Evolutionary conservation across 37 sponge, comb jelly and placozoan species (phyloP).

Genomic region (Dysidea cf. avara): DNA sequence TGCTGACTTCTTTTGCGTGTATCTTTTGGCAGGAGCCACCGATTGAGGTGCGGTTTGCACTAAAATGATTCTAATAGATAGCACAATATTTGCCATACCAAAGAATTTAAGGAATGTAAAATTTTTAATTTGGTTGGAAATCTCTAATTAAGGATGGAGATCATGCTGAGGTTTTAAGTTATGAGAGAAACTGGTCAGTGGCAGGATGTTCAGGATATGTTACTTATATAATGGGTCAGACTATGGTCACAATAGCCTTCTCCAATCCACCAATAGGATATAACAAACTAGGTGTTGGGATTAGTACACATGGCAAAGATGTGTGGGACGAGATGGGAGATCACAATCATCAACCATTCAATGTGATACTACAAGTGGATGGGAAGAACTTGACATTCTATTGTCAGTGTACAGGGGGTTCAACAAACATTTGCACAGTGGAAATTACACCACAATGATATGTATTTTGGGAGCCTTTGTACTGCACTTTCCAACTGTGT

Average conservation of each 20-base stretch:
- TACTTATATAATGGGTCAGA: background rate
- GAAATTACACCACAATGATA: no score
- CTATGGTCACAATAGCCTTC: background rate
- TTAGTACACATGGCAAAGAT: background rate
- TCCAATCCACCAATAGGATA: background rate
- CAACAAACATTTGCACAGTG: slow-evolving; percentile 4
- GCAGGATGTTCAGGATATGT: slow-evolving; percentile 10
- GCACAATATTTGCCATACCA: no score
- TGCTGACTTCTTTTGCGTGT: no score
- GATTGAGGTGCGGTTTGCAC: no score
- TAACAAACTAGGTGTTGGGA: slow-evolving; percentile 11
- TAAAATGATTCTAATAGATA: no score
- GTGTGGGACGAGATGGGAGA: slow-evolving; percentile 1
- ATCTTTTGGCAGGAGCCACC: no score
- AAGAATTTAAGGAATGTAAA: no score
- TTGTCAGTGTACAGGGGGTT: background rate
- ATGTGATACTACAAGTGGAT: background rate
- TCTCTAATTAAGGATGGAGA: background rate
- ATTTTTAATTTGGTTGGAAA: no score
- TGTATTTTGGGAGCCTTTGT: no score
- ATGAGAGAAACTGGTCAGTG: background rate
- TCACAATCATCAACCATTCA: background rate
- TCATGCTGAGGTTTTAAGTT: background rate
- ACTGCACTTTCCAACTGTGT: no score
- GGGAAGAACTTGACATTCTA: background rate